Percentiles rank a stretch among this genome's conserved stretches.
Evolutionary conservation across 2,113 vertebrate genomes (phyloP).

Genomic region (Callospermophilus lateralis): DNA sequence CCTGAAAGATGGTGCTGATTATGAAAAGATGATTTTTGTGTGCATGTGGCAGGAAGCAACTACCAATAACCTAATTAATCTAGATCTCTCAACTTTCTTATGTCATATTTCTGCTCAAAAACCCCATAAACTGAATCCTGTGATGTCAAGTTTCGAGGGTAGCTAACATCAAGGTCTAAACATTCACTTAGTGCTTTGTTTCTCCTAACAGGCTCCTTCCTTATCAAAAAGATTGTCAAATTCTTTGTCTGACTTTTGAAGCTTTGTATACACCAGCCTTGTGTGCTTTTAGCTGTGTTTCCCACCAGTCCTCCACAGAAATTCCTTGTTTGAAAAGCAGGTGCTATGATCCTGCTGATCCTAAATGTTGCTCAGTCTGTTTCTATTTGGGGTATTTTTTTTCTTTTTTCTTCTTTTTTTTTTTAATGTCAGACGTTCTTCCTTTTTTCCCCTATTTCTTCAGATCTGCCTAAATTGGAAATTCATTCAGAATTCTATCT

Average conservation of each 20-base stretch:
- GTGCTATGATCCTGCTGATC: no score
- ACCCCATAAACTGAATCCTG: background rate
- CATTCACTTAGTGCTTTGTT: background rate
- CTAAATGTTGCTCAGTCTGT: background rate
- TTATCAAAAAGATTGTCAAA: background rate
- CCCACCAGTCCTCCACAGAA: background rate
- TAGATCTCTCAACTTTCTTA: background rate
- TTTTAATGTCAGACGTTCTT: no score
- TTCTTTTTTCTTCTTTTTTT: no score
- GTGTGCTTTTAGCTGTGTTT: background rate
- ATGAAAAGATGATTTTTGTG: background rate
- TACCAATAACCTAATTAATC: background rate
- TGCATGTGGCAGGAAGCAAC: background rate
- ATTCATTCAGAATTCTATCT: background rate
- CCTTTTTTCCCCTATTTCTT: background rate
- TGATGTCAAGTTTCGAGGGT: background rate
- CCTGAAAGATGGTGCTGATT: background rate
- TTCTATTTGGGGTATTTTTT: background rate
- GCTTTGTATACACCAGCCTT: background rate
- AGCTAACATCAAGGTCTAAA: background rate
- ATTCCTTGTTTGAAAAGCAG: background rate
- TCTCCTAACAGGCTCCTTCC: background rate
- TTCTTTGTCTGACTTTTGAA: background rate
- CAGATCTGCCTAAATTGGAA: background rate
- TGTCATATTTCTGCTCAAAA: background rate